These are phyloP conservation scores for Dynastes grantii DNA, from an alignment of 2,888 invertebrate species.

Conservation along the genomic window DNA sequence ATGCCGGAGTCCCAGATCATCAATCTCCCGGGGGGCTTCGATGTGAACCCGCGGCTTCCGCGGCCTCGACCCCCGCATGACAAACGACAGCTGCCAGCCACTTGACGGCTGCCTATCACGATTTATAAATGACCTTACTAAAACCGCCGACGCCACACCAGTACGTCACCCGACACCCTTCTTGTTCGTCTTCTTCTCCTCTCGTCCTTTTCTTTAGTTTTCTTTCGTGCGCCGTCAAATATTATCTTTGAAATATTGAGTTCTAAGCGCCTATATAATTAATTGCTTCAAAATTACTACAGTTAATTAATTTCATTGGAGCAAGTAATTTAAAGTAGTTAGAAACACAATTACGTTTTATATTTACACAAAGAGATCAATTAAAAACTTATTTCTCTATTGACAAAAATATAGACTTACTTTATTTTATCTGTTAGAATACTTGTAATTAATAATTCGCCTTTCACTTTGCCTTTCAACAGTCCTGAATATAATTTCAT, in stretches of 20 bases:
- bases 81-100: slow-evolving; percentile 80
- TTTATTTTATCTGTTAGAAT: no score
- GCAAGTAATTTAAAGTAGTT: neutral
- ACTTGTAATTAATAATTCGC: no score
- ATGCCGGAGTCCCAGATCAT: slow-evolving; percentile 66
- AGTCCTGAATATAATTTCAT: no score
- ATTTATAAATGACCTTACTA: slow-evolving; percentile 75
- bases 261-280: slow-evolving; percentile 1
- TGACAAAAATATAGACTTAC: no score
- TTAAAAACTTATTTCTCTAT: no score
- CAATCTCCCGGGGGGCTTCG: slow-evolving; percentile 64
- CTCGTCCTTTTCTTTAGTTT: slow-evolving; percentile 2
- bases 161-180: slow-evolving; percentile 24
- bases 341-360: no score
- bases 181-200: neutral
- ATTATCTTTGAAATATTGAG: slow-evolving; percentile 15
- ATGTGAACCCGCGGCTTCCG: slow-evolving; percentile 68
- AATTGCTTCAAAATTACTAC: slow-evolving; percentile 9
- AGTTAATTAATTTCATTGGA: neutral
- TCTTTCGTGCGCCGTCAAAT: neutral
- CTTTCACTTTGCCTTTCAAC: no score
- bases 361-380: no score
- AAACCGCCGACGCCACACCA: slow-evolving; percentile 31
- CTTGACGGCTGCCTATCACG: slow-evolving; percentile 78
- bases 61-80: slow-evolving; percentile 76